Conservation (phyloP, 2,888 invertebrate species). For the Drosophila diplacantha region DNA sequence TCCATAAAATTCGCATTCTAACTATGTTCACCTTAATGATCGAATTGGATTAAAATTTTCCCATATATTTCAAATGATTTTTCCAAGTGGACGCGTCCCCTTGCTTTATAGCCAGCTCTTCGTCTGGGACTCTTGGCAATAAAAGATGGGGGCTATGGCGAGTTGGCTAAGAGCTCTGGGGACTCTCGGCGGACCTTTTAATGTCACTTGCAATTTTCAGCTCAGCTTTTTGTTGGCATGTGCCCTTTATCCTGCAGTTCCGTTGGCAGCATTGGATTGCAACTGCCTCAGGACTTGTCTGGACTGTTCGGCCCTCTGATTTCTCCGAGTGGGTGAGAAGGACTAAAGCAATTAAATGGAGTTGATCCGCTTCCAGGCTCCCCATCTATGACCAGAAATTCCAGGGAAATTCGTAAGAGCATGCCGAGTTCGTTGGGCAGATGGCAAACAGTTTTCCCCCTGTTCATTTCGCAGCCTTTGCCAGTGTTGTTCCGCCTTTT, state of each 20-base stretch:
- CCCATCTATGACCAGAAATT: background rate
- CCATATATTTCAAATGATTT: background rate
- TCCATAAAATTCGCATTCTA: too few relatives aligned
- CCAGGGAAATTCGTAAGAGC: slow-evolving; percentile 14
- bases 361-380: slow-evolving; percentile 12
- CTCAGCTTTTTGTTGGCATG: slow-evolving; percentile 23
- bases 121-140: slow-evolving; percentile 17
- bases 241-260: slow-evolving; percentile 20
- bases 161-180: slow-evolving; percentile 28
- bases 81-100: slow-evolving; percentile 9
- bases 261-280: slow-evolving; percentile 24
- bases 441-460: background rate
- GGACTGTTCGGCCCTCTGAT: slow-evolving; percentile 2
- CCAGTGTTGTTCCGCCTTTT: slow-evolving; percentile 27
- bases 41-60: background rate
- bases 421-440: slow-evolving; percentile 10
- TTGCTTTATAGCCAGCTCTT: slow-evolving; percentile 38
- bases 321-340: background rate
- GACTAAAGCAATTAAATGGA: slow-evolving; percentile 26
- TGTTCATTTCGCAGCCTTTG: slow-evolving; percentile 26
- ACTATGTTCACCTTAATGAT: background rate
- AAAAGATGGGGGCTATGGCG: slow-evolving; percentile 1
- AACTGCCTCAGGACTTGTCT: slow-evolving; percentile 20
- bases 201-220: slow-evolving; percentile 54
- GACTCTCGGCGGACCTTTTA: slow-evolving; percentile 51